A percentile compares a stretch with the other conserved stretches of the same genome.
Conservation (phyloP, 2,888 invertebrate species). For the Siphlonurus alternatus region DNA sequence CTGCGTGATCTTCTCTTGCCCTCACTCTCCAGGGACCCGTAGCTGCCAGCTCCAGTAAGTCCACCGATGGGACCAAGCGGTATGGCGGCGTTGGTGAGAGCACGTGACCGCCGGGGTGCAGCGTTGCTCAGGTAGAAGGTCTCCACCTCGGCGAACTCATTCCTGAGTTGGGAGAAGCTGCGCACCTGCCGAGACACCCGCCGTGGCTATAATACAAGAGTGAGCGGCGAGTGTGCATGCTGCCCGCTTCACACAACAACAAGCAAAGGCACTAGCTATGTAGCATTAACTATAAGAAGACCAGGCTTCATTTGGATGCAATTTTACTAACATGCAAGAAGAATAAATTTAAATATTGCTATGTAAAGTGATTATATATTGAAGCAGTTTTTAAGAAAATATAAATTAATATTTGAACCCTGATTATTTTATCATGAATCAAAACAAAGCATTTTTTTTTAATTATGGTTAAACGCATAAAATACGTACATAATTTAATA, state of each 20-base stretch:
- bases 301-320: no score
- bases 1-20: constrained; percentile 47
- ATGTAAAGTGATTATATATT: no score
- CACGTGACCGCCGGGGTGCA: constrained; percentile 46
- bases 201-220: neutral
- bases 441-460: no score
- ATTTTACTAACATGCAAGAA: no score
- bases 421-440: no score
- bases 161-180: constrained; percentile 83
- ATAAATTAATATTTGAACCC: no score
- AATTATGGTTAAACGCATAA: no score
- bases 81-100: constrained; percentile 37
- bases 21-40: neutral
- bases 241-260: neutral
- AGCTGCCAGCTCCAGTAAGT: constrained; percentile 6
- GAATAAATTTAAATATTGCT: no score
- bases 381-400: no score
- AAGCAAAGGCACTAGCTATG: neutral
- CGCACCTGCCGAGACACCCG: constrained; percentile 42
- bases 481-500: no score
- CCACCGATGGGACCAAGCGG: constrained; percentile 11
- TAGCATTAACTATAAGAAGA: no score
- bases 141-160: constrained; percentile 82
- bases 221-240: neutral
- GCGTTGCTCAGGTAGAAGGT: constrained; percentile 68